A percentile compares a stretch with the other conserved stretches of the same genome.
Conservation (phyloP, 2,797 vertebrate species). For the Distichodus sexfasciatus region DNA sequence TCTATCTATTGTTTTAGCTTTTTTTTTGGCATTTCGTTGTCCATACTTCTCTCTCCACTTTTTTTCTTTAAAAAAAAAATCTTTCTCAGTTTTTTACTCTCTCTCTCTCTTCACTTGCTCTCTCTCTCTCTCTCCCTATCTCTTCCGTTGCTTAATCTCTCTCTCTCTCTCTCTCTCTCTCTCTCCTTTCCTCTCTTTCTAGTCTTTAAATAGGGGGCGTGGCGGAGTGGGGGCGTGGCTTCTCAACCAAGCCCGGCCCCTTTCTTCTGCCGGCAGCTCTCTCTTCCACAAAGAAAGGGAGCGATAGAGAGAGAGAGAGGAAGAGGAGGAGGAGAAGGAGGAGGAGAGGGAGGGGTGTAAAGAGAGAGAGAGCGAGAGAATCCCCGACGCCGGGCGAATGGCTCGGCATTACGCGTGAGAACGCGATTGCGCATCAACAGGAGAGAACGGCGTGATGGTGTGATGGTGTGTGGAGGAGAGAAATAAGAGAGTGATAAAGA, state of each 20-base stretch:
- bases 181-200: background rate
- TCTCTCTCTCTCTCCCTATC: background rate
- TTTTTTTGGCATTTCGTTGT: background rate
- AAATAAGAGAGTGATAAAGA: constrained; percentile 31
- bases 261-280: constrained; percentile 59
- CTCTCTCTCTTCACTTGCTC: background rate
- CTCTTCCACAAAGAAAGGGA: no score
- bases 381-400: constrained; percentile 63
- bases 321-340: constrained; percentile 56
- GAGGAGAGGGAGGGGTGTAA: constrained; percentile 43
- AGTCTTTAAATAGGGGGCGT: no score
- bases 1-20: background rate
- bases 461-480: no score
- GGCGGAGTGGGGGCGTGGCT: constrained; percentile 72
- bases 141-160: background rate
- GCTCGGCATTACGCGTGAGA: constrained; percentile 59
- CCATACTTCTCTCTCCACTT: background rate
- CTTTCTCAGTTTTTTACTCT: background rate
- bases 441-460: no score
- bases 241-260: constrained; percentile 46
- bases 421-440: constrained; percentile 63
- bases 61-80: background rate
- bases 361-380: constrained; percentile 34
- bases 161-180: constrained; percentile 22
- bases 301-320: constrained; percentile 60